A percentile compares a stretch with the other conserved stretches of the same genome.
Conservation (phyloP, 2,113 vertebrate genomes). For the Cairina moschata region DNA sequence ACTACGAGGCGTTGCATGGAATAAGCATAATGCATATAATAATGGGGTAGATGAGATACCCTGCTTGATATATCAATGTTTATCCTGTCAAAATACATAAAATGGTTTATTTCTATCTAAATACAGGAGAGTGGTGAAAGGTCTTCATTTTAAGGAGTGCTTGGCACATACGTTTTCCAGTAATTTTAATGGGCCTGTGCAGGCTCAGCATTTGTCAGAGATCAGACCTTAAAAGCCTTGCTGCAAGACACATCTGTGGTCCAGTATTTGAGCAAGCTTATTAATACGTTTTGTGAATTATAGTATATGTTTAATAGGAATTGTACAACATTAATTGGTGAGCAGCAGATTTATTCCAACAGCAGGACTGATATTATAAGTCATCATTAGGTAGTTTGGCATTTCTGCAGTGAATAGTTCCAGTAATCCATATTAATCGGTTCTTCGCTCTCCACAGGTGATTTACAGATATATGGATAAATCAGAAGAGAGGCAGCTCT, state of each 20-base stretch:
- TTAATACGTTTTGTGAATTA: slow-evolving; percentile 61
- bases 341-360: slow-evolving; percentile 66
- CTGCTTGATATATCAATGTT: background rate
- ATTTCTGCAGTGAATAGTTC: slow-evolving; percentile 64
- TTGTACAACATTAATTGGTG: slow-evolving; percentile 62
- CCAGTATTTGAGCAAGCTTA: slow-evolving; percentile 34
- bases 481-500: slow-evolving; percentile 54
- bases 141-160: slow-evolving; percentile 3
- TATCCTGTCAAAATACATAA: background rate
- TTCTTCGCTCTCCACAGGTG: slow-evolving; percentile 59
- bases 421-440: slow-evolving; percentile 69
- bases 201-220: slow-evolving; percentile 55
- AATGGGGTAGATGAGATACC: background rate
- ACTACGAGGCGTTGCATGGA: background rate
- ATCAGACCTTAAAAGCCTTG: slow-evolving; percentile 46
- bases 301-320: slow-evolving; percentile 59
- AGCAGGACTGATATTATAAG: slow-evolving; percentile 39
- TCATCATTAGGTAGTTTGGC: slow-evolving; percentile 61
- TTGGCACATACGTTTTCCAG: background rate
- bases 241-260: slow-evolving; percentile 43
- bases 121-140: background rate
- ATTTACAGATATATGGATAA: slow-evolving; percentile 61
- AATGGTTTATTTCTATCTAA: background rate
- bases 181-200: slow-evolving; percentile 41
- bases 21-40: background rate